Evolutionary conservation across 2,888 invertebrate genomes (phyloP).

Genomic region (Lepidochrysops patricia): DNA sequence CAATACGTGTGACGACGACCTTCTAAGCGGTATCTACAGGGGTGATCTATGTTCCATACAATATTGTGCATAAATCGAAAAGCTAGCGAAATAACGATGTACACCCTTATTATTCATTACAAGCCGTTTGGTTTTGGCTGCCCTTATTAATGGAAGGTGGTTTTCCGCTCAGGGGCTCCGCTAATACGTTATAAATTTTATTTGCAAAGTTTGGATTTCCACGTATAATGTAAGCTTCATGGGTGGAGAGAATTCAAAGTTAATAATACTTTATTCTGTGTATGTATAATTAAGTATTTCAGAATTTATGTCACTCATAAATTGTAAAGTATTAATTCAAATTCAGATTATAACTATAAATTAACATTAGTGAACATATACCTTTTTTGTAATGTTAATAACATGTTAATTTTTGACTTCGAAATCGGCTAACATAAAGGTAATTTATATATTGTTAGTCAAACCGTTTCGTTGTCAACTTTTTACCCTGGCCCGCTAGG

Average conservation of each 20-base stretch:
- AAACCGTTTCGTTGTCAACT: too few species aligned
- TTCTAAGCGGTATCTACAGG: too few species aligned
- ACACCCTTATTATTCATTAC: constrained; percentile 1
- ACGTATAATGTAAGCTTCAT: background rate
- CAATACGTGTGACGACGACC: too few species aligned
- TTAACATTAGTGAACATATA: too few species aligned
- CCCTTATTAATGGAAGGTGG: background rate
- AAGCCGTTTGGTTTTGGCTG: background rate
- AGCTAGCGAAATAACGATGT: background rate
- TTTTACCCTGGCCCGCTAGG: too few species aligned
- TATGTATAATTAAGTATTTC: background rate
- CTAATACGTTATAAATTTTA: background rate
- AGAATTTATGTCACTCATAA: background rate
- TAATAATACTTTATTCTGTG: background rate
- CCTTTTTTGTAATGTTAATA: background rate
- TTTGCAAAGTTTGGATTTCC: background rate
- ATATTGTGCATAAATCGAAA: background rate
- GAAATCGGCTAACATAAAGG: background rate
- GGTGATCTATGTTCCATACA: background rate
- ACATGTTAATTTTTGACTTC: background rate
- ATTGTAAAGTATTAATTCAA: background rate
- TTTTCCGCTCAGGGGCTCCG: background rate
- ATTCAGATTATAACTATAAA: background rate
- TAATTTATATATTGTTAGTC: too few species aligned
- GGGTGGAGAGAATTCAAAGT: too few species aligned